A percentile compares a stretch with the other conserved stretches of the same genome.
These are phyloP conservation scores for Bombyx mandarina DNA, from an alignment of 1,140 invertebrate species.

Conservation along the genomic window DNA sequence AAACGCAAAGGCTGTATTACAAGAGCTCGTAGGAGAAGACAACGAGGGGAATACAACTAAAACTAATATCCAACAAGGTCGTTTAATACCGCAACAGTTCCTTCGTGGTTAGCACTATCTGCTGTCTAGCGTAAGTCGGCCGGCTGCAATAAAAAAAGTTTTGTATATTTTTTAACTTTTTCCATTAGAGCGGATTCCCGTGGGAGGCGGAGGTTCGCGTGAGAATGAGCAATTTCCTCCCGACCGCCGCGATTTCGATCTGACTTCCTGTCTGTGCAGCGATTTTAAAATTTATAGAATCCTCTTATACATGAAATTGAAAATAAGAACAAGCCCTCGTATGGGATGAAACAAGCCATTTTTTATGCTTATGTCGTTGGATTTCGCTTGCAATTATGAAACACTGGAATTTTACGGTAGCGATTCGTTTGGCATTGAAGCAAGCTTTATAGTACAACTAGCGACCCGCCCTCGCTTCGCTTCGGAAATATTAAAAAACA, in stretches of 20 bases:
- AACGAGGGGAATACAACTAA: not conserved
- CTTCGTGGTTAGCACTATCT: constrained; percentile 7
- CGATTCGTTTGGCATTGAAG: too few species aligned
- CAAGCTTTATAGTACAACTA: too few species aligned
- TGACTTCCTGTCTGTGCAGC: constrained; percentile 60
- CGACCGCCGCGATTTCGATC: constrained; percentile 62
- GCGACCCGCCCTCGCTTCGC: too few species aligned
- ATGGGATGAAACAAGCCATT: constrained; percentile 19
- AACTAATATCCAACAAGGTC: not conserved
- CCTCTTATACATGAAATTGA: constrained; percentile 52
- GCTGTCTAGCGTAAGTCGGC: constrained; percentile 14
- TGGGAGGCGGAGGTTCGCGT: constrained; percentile 49
- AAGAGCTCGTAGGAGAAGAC: not conserved
- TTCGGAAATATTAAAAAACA: too few species aligned
- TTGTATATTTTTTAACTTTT: constrained; percentile 65
- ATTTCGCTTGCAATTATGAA: constrained; percentile 2
- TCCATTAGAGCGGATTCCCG: constrained; percentile 56
- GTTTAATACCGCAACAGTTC: not conserved
- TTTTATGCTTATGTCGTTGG: constrained; percentile 4
- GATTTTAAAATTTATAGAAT: constrained; percentile 67
- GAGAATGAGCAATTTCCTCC: constrained; percentile 67
- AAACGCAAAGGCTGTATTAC: not conserved
- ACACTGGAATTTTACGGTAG: too few species aligned
- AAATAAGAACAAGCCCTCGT: constrained; percentile 39
- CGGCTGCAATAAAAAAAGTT: constrained; percentile 47